A percentile compares a stretch with the other conserved stretches of the same genome.
These are phyloP conservation scores for Parnassius mnemosyne DNA, from an alignment of 2,888 invertebrate genomes.

Conservation along the genomic window DNA sequence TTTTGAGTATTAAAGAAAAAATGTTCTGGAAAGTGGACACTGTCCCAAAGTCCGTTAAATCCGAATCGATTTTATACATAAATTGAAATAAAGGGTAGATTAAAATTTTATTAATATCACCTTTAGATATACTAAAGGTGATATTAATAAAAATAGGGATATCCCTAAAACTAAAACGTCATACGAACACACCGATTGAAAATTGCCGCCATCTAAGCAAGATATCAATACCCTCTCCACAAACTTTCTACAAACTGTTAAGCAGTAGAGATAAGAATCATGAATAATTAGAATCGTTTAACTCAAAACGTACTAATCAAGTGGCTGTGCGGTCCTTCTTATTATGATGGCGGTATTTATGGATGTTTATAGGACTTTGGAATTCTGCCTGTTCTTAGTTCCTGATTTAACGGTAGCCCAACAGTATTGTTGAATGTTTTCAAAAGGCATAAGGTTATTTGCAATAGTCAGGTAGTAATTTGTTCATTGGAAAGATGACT, in stretches of 20 bases:
- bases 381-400: conserved; percentile 20
- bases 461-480: conserved; percentile 20
- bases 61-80: too few species aligned
- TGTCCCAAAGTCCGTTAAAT: too few species aligned
- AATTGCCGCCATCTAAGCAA: conserved; percentile 10
- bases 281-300: conserved; percentile 73
- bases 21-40: too few species aligned
- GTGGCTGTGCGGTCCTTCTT: conserved; percentile 56
- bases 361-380: conserved; percentile 24
- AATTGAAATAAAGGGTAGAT: too few species aligned
- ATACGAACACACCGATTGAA: conserved; percentile 10
- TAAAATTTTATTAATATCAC: too few species aligned
- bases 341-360: conserved; percentile 32
- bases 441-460: conserved; percentile 21
- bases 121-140: too few species aligned
- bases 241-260: conserved; percentile 29
- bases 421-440: conserved; percentile 22
- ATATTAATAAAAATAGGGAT: too few species aligned
- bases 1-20: too few species aligned
- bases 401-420: conserved; percentile 25
- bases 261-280: conserved; percentile 57
- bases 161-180: neutral
- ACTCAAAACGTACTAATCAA: conserved; percentile 60
- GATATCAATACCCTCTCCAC: conserved; percentile 17
- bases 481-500: conserved; percentile 7